Evolutionary conservation across 1,140 invertebrate genomes (phyloP), one percentile per base, ranked within the genome.

Genomic region (Heliconius hewitsoni): DNA sequence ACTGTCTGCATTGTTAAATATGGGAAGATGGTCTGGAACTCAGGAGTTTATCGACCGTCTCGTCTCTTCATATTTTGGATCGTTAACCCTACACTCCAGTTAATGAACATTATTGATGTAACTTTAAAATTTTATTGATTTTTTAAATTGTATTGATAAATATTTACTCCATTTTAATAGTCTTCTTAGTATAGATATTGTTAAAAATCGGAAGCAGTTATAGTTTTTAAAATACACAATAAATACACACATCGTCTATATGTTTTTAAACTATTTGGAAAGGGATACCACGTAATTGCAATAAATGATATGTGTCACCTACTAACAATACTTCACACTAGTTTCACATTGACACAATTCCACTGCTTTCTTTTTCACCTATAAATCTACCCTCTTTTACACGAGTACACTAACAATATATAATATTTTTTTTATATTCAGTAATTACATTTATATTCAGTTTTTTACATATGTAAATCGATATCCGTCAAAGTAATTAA

Each of bases 21-120:
- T 82, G 83, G 85, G 81, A 77, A 81, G 84, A 80, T 82, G 83
- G 85, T 87, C 87, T 90, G 87, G 86, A 66, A 66, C 60, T 66
- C 60, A 9, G 60, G 60, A 83, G 89, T 91, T 92, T 92, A 92
- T 91, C 89, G 92, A 93, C 90, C 91, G 91, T 87, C 83, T 73
- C 83, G 84, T 87, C 88, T 84, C 70, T 66, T 83, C 79, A 80
- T 74, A 82, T 82, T 82, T 81, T 73, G 52, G 74, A 76, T 73
- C 70, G 76, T 66, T 27, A 55, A 76, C 52, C 70, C 79, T 42
- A 60, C 50, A 66, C 27, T 52, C 27, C 18, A 70, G 27, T 42
- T 79, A 73, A 74, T 79, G 46, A 46, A 74, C 42, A 50, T 34
- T 71, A 66, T 66, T 60, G 16, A 52, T 52, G 19, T 19, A 19